These are phyloP conservation scores for Charaxes varanes DNA, from an alignment of 1,140 invertebrate species.

Conservation along the genomic window DNA sequence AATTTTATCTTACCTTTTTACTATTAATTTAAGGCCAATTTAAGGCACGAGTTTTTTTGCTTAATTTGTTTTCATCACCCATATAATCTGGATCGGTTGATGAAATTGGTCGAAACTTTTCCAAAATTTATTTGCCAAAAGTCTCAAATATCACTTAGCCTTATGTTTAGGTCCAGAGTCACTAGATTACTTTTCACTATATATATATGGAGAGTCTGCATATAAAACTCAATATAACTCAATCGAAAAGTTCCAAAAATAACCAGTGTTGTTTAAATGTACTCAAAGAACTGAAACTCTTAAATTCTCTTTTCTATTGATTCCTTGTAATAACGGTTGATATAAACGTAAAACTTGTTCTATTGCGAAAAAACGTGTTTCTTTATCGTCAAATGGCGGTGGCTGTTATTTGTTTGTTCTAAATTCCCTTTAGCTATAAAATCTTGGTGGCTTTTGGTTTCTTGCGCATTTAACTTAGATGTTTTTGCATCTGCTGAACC, in stretches of 20 bases:
- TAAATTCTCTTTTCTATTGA: slow-evolving; percentile 73
- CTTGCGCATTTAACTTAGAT: slow-evolving; percentile 67
- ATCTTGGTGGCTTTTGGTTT: slow-evolving; percentile 58
- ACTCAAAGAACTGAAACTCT: slow-evolving; percentile 67
- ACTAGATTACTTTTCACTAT: slow-evolving; percentile 70
- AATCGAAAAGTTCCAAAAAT: slow-evolving; percentile 70
- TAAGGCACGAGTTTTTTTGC: slow-evolving; percentile 66
- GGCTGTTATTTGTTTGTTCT: slow-evolving; percentile 58
- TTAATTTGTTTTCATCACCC: slow-evolving; percentile 56
- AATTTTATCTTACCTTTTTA: slow-evolving; percentile 70
- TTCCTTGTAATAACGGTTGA: slow-evolving; percentile 72
- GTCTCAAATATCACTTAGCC: slow-evolving; percentile 68
- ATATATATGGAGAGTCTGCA: slow-evolving; percentile 70
- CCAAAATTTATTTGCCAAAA: slow-evolving; percentile 62
- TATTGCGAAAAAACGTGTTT: slow-evolving; percentile 74
- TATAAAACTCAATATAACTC: slow-evolving; percentile 69
- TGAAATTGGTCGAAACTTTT: slow-evolving; percentile 67
- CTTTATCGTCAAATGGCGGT: slow-evolving; percentile 73
- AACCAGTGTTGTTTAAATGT: slow-evolving; percentile 74
- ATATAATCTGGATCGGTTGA: slow-evolving; percentile 53
- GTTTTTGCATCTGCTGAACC: slow-evolving; percentile 45
- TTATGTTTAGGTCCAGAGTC: slow-evolving; percentile 63
- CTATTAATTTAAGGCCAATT: slow-evolving; percentile 72
- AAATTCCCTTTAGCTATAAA: slow-evolving; percentile 65
- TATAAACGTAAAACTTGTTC: slow-evolving; percentile 74